These are phyloP conservation scores for Chelonus insularis DNA, from an alignment of 1,140 invertebrate genomes.

Conservation along the genomic window DNA sequence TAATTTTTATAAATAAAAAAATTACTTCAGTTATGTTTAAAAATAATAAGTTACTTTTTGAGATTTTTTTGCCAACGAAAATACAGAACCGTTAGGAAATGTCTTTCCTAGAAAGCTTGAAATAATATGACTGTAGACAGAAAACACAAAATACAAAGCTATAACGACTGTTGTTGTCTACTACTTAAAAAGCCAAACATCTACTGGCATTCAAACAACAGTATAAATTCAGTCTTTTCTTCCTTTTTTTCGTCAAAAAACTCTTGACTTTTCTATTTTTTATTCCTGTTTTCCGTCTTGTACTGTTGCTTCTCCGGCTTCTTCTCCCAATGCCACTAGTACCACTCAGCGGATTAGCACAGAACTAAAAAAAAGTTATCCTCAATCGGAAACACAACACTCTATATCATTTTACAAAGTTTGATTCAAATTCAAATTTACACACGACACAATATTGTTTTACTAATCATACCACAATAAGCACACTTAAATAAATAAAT, in stretches of 20 bases:
- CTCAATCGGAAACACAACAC: constrained; percentile 7
- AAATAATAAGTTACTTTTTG: no score
- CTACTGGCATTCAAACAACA: constrained; percentile 37
- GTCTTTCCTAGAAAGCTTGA: no score
- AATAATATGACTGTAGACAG: no score
- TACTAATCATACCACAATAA: background rate
- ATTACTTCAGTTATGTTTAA: no score
- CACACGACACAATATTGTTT: background rate
- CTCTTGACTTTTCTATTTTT: background rate
- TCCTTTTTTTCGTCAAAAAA: background rate
- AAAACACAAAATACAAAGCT: constrained; percentile 30
- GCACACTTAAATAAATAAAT: no score
- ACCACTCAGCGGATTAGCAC: background rate
- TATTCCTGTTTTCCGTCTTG: background rate
- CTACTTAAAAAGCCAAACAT: constrained; percentile 36
- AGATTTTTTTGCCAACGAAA: no score
- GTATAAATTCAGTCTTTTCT: background rate
- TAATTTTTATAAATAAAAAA: background rate
- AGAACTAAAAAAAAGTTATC: background rate
- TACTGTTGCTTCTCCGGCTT: background rate
- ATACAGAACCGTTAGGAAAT: no score
- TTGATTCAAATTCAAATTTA: background rate
- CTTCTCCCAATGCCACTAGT: background rate
- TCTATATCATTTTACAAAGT: background rate
- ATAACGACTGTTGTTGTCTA: constrained; percentile 37